These are phyloP conservation scores for Busseola fusca DNA, from an alignment of 2,888 invertebrate genomes.

Conservation along the genomic window DNA sequence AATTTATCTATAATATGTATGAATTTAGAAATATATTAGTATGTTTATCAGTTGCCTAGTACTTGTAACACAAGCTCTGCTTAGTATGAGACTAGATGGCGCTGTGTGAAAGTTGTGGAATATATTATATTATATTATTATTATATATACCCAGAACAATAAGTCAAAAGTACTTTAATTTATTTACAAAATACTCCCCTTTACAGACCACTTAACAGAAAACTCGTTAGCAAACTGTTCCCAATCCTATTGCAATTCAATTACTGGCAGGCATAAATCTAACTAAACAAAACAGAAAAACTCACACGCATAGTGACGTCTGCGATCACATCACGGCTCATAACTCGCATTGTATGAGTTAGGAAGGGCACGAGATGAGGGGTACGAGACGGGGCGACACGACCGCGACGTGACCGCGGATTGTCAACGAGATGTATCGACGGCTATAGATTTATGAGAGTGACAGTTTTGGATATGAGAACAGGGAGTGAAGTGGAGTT, in stretches of 20 bases:
- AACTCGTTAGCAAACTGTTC: constrained; percentile 33
- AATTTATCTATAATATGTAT: too few relatives aligned
- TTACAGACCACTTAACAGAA: constrained; percentile 22
- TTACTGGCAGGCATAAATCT: constrained; percentile 40
- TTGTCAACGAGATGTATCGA: constrained; percentile 61
- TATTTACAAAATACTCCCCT: constrained; percentile 13
- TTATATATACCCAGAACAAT: not conserved
- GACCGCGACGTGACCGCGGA: constrained; percentile 58
- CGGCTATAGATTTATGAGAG: constrained; percentile 56
- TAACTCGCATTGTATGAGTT: constrained; percentile 59
- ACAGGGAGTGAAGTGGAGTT: constrained; percentile 17
- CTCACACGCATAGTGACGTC: constrained; percentile 45
- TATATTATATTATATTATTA: too few relatives aligned
- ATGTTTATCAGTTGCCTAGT: too few relatives aligned
- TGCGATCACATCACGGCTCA: constrained; percentile 54
- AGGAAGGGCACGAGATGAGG: constrained; percentile 23
- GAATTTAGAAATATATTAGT: too few relatives aligned
- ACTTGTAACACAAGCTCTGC: too few relatives aligned
- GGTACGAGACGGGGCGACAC: constrained; percentile 44
- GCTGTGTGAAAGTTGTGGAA: too few relatives aligned
- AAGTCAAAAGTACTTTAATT: constrained; percentile 2
- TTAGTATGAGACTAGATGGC: too few relatives aligned
- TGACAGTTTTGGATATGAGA: constrained; percentile 33
- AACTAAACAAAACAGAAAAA: constrained; percentile 35
- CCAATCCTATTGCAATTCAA: constrained; percentile 35